Evolutionary conservation across 1,140 invertebrate genomes (phyloP).

Genomic region (Pogonognathellus flavescens): DNA sequence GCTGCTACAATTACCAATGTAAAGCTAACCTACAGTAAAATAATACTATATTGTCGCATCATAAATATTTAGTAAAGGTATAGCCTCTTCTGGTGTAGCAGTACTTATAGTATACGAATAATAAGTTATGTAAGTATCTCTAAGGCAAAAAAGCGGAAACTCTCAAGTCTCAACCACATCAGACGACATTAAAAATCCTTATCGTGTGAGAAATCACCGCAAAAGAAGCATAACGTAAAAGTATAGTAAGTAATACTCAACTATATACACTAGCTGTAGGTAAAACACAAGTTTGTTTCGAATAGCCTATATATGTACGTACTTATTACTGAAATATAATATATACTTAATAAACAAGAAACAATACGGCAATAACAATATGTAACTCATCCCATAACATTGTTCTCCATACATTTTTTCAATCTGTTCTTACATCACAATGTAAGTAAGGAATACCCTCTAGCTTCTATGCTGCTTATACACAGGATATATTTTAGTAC

Average conservation of each 20-base stretch:
- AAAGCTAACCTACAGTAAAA: not conserved
- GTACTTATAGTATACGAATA: not conserved
- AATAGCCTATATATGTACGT: conserved; percentile 24
- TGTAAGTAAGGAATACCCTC: too few relatives aligned
- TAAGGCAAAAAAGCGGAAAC: not conserved
- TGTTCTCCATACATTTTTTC: too few relatives aligned
- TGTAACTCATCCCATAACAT: too few relatives aligned
- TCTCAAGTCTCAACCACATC: not conserved
- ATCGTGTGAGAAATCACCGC: conserved; percentile 32
- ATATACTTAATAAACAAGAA: too few relatives aligned
- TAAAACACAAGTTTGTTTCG: not conserved
- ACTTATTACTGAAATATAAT: too few relatives aligned
- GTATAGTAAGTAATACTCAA: not conserved
- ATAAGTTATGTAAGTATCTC: not conserved
- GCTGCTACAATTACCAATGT: not conserved
- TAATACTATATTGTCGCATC: not conserved
- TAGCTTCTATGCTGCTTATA: too few relatives aligned
- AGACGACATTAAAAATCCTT: conserved; percentile 35
- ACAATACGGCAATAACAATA: too few relatives aligned
- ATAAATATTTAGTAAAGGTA: too few relatives aligned
- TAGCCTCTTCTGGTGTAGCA: too few relatives aligned
- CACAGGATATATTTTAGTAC: too few relatives aligned
- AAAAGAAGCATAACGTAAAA: not conserved
- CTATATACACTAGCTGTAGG: not conserved
- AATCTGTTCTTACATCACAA: too few relatives aligned